phyloP scores from a whole-genome alignment of 2,888 invertebrate genomes.

The Eumerus sabulonum region DNA sequence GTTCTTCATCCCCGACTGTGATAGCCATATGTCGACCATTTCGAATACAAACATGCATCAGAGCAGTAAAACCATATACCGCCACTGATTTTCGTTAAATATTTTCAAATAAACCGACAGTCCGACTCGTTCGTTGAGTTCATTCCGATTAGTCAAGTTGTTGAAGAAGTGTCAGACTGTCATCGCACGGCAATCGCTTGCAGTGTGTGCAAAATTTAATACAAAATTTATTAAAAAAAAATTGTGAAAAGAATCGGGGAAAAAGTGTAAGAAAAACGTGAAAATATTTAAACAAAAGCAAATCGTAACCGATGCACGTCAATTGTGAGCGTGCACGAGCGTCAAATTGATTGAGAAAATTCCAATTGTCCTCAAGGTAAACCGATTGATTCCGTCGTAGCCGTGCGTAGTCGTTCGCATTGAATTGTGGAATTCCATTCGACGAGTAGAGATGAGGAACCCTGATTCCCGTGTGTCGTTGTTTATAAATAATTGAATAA shows the following conservation, averaged over 20 bases:
- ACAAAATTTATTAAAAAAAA: slow-evolving; percentile 13
- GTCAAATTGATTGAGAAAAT: slow-evolving; percentile 18
- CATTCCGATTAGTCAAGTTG: slow-evolving; percentile 63
- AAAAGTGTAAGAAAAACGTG: slow-evolving; percentile 15
- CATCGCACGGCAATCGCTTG: slow-evolving; percentile 53
- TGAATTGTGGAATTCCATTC: slow-evolving; percentile 33
- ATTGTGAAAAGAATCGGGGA: not conserved
- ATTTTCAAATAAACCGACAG: slow-evolving; percentile 58
- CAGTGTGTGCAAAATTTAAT: slow-evolving; percentile 23
- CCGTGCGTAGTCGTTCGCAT: too few relatives aligned
- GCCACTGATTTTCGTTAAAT: slow-evolving; percentile 39
- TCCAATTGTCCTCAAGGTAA: slow-evolving; percentile 46
- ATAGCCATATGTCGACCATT: slow-evolving; percentile 26
- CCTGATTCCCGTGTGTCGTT: slow-evolving; percentile 28
- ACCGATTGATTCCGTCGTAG: slow-evolving; percentile 13
- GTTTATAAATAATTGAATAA: slow-evolving; percentile 46
- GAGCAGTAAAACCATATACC: slow-evolving; percentile 23
- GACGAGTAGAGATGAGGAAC: too few relatives aligned
- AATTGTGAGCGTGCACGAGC: slow-evolving; percentile 12
- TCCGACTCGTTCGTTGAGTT: slow-evolving; percentile 50
- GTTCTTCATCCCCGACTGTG: slow-evolving; percentile 26
- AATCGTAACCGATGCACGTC: slow-evolving; percentile 10
- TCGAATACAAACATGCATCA: slow-evolving; percentile 59
- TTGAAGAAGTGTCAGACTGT: slow-evolving; percentile 66
- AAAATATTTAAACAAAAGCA: slow-evolving; percentile 18